Evolutionary conservation across 53 echinoderm and acorn worm species (phyloP).

Genomic region (Stichopus horrens): DNA sequence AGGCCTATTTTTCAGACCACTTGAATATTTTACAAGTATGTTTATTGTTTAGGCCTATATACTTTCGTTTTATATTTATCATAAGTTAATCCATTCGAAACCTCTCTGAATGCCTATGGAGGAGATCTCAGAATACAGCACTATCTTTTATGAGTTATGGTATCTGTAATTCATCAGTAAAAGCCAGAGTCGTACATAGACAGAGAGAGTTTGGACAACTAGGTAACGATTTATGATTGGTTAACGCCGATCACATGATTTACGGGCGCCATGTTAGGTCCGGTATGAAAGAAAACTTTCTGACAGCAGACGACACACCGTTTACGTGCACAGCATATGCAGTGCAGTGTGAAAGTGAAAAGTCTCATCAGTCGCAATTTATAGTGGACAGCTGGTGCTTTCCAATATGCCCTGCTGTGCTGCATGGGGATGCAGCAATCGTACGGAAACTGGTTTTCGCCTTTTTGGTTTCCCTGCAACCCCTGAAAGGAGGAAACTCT

Average conservation of each 20-base stretch:
- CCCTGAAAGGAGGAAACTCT: constrained; percentile 48
- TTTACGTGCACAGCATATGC: background rate
- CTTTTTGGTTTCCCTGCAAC: constrained; percentile 53
- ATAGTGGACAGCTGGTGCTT: too few relatives aligned
- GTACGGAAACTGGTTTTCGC: constrained; percentile 45
- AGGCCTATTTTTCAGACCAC: too few relatives aligned
- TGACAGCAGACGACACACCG: constrained; percentile 12
- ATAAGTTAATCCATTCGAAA: too few relatives aligned
- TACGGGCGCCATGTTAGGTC: constrained; percentile 18
- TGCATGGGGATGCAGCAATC: constrained; percentile 52
- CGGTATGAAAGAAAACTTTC: background rate
- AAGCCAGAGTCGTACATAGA: constrained; percentile 7
- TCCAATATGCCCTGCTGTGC: constrained; percentile 20
- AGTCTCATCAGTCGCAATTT: too few relatives aligned
- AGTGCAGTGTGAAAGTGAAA: background rate
- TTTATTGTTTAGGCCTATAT: too few relatives aligned
- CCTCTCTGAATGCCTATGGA: too few relatives aligned
- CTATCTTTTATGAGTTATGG: too few relatives aligned
- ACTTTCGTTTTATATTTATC: too few relatives aligned
- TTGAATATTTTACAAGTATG: too few relatives aligned
- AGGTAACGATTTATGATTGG: constrained; percentile 10
- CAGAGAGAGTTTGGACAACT: constrained; percentile 16
- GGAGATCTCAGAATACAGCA: too few relatives aligned
- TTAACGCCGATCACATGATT: background rate
- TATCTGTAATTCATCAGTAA: too few relatives aligned